These are phyloP conservation scores for Actinopyga echinites DNA, from an alignment of 53 echinoderm and acorn worm genomes.

Conservation along the genomic window DNA sequence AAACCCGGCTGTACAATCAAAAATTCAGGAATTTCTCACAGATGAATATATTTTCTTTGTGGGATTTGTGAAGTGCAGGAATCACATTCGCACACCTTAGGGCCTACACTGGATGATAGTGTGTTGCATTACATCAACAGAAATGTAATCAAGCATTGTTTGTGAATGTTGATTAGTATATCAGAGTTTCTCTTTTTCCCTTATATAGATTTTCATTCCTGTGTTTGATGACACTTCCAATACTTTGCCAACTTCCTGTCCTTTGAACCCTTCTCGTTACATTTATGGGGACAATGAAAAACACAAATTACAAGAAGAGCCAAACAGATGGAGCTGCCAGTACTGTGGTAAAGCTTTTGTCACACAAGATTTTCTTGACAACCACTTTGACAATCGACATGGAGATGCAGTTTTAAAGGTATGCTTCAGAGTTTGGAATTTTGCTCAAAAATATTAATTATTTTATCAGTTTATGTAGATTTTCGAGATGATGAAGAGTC, in stretches of 20 bases:
- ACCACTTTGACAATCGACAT: conserved; percentile 78
- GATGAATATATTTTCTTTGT: no score
- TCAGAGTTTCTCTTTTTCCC: neutral
- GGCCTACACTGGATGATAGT: no score
- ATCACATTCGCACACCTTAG: no score
- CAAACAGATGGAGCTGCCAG: conserved; percentile 76
- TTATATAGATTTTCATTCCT: conserved; percentile 3
- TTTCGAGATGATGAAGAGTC: no score
- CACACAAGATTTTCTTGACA: conserved; percentile 64
- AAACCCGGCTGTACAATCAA: no score
- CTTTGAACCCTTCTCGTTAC: conserved; percentile 59
- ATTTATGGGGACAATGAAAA: conserved; percentile 74
- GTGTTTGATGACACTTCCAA: neutral
- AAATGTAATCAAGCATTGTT: neutral
- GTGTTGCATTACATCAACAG: no score
- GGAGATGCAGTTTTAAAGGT: conserved; percentile 51
- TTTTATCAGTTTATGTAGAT: no score
- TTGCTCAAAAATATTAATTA: no score
- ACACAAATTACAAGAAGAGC: conserved; percentile 58
- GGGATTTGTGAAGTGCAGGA: no score
- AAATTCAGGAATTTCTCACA: no score
- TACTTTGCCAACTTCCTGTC: conserved; percentile 36
- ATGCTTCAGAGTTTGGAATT: neutral
- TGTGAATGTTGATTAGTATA: no score
- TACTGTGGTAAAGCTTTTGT: conserved; percentile 89